Percentiles rank a stretch among this genome's conserved stretches.
Evolutionary conservation across 2,888 invertebrate genomes (phyloP).

Genomic region (Drosophila paranaensis): DNA sequence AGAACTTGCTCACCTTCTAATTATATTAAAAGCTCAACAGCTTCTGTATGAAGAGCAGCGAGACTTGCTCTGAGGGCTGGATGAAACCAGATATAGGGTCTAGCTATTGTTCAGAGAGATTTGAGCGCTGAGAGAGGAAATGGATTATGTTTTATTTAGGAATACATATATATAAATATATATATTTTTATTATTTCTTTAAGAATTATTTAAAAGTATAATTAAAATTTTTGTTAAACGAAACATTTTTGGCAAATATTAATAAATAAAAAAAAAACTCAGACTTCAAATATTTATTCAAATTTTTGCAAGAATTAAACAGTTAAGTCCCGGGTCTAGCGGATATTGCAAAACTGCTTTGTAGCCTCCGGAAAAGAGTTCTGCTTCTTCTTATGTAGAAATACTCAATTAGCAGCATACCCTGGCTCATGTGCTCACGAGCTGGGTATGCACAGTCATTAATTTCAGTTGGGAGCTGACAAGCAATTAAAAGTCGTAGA

Average conservation of each 20-base stretch:
- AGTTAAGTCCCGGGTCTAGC: neutral
- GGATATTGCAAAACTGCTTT: neutral
- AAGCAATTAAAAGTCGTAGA: conserved; percentile 6
- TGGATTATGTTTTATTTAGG: neutral
- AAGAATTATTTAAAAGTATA: neutral
- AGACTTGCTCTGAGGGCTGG: neutral
- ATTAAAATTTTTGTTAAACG: neutral
- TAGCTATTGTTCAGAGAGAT: conserved; percentile 1
- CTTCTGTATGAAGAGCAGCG: neutral
- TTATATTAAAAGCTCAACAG: conserved; percentile 1
- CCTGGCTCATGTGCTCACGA: neutral
- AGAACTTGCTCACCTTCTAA: conserved; percentile 7
- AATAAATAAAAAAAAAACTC: neutral
- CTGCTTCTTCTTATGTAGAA: neutral
- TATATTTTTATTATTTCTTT: too few relatives aligned
- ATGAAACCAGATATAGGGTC: conserved; percentile 1
- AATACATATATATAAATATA: neutral
- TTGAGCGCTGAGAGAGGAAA: neutral
- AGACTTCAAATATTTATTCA: neutral
- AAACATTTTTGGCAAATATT: neutral
- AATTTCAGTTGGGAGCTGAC: conserved; percentile 16
- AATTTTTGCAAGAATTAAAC: neutral
- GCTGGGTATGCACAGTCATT: neutral
- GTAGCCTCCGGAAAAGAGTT: neutral
- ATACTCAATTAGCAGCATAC: neutral